Evolutionary conservation across 2,113 vertebrate genomes (phyloP), one percentile per base, ranked within the genome.

Genomic region (Amia ocellicauda): DNA sequence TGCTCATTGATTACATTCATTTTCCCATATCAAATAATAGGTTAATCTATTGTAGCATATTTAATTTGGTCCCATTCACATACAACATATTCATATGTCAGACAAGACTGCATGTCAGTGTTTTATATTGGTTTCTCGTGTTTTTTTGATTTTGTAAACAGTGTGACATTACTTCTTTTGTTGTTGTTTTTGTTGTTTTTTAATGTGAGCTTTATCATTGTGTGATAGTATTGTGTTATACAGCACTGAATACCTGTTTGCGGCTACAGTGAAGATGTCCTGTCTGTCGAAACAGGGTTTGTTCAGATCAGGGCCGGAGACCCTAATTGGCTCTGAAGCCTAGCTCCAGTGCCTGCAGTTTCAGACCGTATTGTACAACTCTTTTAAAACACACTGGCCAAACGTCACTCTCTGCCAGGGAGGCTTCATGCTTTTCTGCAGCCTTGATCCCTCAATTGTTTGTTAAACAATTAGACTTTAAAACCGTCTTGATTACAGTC

Each of bases 401-500:
- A 54, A 54, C 20, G 20, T 47, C 45, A 47, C 14, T 54, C 24
- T 54, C 24, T 54, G 22, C 51, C 24, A 19, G 20, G 51, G 24
- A 24, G 24, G 51, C 51, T 54, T 54, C 51, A 54, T 54, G 51
- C 51, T 54, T 54, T 42, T 43, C 54, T 24, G 11, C 40, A 55
- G 56, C 63, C 53, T 45, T 23, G 54, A 43, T 64, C 56, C 63
- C 41, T 47, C 54, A 45, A 54, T 53, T 49, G 49, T 65, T 64
- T 64, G 62, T 60, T n/a, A 13, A 60, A 50, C 66, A 67, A 66
- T 67, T 62, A 67, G 55, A 63, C 64, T 63, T 67, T 71, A 60
- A 67, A 57, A 63, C 19, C 4, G 28, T 55, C 68, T 49, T 60
- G 57, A 69, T 71, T 66, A 67, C 64, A 59, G 31, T 63, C 52